Conservation (phyloP, 92 coral and sea anemone species). For the Scolanthus callimorphus region DNA sequence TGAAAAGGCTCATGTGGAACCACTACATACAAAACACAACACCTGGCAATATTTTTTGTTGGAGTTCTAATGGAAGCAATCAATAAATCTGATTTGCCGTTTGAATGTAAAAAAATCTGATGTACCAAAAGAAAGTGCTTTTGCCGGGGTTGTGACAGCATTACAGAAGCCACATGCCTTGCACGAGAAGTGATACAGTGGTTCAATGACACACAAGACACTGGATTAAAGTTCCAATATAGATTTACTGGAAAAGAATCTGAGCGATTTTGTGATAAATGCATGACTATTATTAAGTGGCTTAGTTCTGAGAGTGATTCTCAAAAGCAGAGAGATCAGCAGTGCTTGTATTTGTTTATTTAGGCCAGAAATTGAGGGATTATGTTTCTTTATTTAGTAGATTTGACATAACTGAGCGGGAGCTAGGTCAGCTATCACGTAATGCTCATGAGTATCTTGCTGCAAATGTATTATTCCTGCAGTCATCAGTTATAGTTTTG, state of each 20-base stretch:
- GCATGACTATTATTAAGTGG: conserved; percentile 33
- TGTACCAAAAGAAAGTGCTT: conserved; percentile 43
- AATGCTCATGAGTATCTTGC: conserved; percentile 24
- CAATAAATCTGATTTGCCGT: conserved; percentile 38
- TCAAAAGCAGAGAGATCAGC: conserved; percentile 62
- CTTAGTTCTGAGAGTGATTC: conserved; percentile 34
- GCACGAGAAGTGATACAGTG: conserved; percentile 56
- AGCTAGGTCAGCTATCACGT: conserved; percentile 23
- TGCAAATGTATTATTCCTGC: conserved; percentile 27
- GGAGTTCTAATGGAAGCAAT: conserved; percentile 52
- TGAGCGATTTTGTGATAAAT: conserved; percentile 49
- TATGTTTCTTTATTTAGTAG: conserved; percentile 33
- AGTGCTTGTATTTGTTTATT: conserved; percentile 26
- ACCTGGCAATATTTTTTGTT: no score
- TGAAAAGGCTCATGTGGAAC: no score
- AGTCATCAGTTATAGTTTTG: conserved; percentile 23
- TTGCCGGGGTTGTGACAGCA: conserved; percentile 40
- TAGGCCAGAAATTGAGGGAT: conserved; percentile 21
- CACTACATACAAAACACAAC: no score
- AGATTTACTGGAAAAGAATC: conserved; percentile 77
- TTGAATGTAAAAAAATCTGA: conserved; percentile 32
- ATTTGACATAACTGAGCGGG: conserved; percentile 21
- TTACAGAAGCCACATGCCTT: conserved; percentile 45
- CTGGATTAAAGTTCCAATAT: conserved; percentile 45
- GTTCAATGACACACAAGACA: conserved; percentile 71